A percentile compares a stretch with the other conserved stretches of the same genome.
phyloP scores from a whole-genome alignment of 2,888 invertebrate species.

The Drosophila leonis region DNA sequence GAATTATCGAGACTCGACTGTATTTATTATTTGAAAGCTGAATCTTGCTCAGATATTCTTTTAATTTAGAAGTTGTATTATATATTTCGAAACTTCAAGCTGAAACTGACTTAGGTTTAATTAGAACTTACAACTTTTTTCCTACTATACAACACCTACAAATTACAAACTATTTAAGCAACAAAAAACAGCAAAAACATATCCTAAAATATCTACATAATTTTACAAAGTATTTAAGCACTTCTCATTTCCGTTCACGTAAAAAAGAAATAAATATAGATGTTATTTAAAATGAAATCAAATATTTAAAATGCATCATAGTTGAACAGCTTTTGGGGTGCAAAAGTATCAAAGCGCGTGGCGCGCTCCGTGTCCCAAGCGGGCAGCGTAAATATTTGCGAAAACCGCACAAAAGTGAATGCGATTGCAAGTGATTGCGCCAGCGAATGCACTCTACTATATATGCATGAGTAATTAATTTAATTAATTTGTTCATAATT shows the following conservation, averaged over 20 bases:
- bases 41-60: neutral
- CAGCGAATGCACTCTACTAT: constrained; percentile 46
- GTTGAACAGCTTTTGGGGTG: constrained; percentile 31
- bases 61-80: neutral
- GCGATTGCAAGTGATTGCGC: constrained; percentile 29
- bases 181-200: neutral
- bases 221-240: constrained; percentile 30
- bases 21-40: too few species aligned
- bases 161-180: neutral
- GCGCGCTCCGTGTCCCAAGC: constrained; percentile 33
- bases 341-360: constrained; percentile 46
- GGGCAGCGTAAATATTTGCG: constrained; percentile 60
- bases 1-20: too few species aligned
- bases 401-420: constrained; percentile 57
- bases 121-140: too few species aligned
- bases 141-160: too few species aligned
- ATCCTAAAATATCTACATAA: constrained; percentile 34
- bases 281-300: constrained; percentile 58
- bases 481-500: constrained; percentile 75
- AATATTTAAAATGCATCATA: constrained; percentile 53
- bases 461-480: constrained; percentile 73
- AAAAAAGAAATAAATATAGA: constrained; percentile 5
- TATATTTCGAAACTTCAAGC: neutral
- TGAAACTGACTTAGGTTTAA: neutral
- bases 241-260: constrained; percentile 7